These are phyloP conservation scores for Talpa occidentalis DNA, from an alignment of 2,113 vertebrate species.

Conservation along the genomic window DNA sequence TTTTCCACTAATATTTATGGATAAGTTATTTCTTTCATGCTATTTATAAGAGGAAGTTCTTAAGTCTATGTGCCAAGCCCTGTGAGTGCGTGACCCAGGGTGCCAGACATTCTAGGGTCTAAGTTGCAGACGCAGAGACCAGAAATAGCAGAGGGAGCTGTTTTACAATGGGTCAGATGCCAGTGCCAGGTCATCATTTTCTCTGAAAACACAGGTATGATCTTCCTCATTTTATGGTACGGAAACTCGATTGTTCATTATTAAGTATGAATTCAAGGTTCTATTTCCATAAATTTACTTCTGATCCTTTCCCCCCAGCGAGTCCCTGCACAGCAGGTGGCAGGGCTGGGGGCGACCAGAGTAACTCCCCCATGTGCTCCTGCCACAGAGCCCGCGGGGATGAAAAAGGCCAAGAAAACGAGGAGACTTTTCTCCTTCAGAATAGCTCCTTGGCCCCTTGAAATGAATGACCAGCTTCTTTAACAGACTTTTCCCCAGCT, in stretches of 20 bases:
- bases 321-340: not conserved
- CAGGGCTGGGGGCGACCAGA: not conserved
- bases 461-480: conserved; percentile 62
- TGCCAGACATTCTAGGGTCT: not conserved
- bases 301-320: not conserved
- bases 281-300: not conserved
- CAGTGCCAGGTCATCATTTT: not conserved
- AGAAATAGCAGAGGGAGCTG: not conserved
- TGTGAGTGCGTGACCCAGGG: no score
- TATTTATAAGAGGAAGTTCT: not conserved
- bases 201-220: not conserved
- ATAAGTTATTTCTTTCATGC: not conserved
- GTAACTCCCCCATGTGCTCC: not conserved
- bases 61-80: not conserved
- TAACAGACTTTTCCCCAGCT: not conserved
- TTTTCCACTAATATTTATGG: not conserved
- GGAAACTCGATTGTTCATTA: not conserved
- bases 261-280: not conserved
- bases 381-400: not conserved
- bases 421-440: conserved; percentile 24
- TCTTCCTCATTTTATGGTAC: not conserved
- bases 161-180: not conserved
- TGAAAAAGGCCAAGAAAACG: conserved; percentile 65
- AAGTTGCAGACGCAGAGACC: fast-evolving
- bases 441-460: conserved; percentile 14